These are phyloP conservation scores for Cyphomyrus discorhynchus DNA, from an alignment of 2,113 vertebrate species.

Conservation along the genomic window DNA sequence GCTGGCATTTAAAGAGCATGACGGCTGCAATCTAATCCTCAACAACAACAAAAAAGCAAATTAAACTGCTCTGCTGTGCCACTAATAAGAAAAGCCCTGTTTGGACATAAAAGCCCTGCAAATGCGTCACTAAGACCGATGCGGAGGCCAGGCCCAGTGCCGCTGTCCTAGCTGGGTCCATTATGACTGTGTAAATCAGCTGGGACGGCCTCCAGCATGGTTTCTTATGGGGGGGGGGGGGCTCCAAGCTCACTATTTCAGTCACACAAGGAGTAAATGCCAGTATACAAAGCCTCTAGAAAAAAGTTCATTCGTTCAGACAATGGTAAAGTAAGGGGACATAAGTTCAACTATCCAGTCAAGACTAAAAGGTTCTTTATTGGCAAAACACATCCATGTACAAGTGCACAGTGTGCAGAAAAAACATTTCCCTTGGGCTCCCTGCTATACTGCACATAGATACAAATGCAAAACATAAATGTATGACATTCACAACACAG, in stretches of 20 bases:
- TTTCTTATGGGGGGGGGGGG: neutral
- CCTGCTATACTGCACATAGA: neutral
- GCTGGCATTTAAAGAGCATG: neutral
- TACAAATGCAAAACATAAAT: neutral
- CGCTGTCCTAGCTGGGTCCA: neutral
- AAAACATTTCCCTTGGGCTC: neutral
- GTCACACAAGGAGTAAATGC: neutral
- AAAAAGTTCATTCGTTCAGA: neutral
- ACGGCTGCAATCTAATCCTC: neutral
- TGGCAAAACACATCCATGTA: neutral
- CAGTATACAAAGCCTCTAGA: neutral
- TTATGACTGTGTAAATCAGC: neutral
- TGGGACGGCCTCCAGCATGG: neutral
- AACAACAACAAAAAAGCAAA: conserved; percentile 5
- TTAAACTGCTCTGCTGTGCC: neutral
- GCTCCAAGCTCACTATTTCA: neutral
- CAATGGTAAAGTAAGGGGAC: neutral
- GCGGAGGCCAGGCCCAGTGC: neutral
- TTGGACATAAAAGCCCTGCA: neutral
- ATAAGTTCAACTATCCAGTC: neutral
- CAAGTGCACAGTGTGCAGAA: neutral
- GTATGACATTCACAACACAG: neutral
- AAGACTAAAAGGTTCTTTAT: neutral
- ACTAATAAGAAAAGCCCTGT: neutral
- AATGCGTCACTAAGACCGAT: conserved; percentile 5